Evolutionary conservation across 1,140 invertebrate species (phyloP), one percentile per base, ranked within the genome.

Genomic region (Samia ricini): DNA sequence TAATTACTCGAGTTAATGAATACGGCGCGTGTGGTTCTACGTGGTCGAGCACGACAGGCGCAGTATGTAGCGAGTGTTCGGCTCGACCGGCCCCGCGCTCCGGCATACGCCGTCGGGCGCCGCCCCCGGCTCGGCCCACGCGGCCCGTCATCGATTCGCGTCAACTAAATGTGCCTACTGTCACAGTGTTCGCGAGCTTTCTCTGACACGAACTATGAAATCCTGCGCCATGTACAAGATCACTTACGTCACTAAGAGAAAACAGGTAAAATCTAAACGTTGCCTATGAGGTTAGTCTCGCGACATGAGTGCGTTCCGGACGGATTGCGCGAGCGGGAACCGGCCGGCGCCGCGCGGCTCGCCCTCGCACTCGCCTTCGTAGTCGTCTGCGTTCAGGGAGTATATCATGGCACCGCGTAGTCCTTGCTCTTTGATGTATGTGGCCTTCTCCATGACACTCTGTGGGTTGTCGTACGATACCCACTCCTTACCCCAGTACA

Each of bases 381-480:
- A 92, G 77, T 97, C 95, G 76, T 97, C 95, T 1, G 92, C 91
- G 72, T 96, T 96, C 12, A 97, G 83, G 1, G 94, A 95, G 76
- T 93, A 95, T 58, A 96, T 90, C 95, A 97, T 96, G 0, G 93
- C 94, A 26, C 95, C 95, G 51, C 93, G 92, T 59, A 95, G 92
- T 20, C 92, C 88, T 18, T 93, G 88, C 0, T 91, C 84, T 71
- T 91, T 92, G 0, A 95, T 93, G 85, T 92, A 96, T 50, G 92
- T 88, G 0, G 94, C 92, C 92, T 98, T 98, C 73, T 93, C 93
- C 58, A 79, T 90, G 0, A 97, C 89, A 86, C 97, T 98, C 33
- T 91, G 78, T 4, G 91, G 85, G 80, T 97, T 93, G 67, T 99
- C 98, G 82, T 95, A 99, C 0, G 97, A 97, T 52, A 98, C 93